Percentiles rank a stretch among this genome's conserved stretches.
These are phyloP conservation scores for Sebastes dallii DNA, from an alignment of 2,797 vertebrate genomes.

Conservation along the genomic window DNA sequence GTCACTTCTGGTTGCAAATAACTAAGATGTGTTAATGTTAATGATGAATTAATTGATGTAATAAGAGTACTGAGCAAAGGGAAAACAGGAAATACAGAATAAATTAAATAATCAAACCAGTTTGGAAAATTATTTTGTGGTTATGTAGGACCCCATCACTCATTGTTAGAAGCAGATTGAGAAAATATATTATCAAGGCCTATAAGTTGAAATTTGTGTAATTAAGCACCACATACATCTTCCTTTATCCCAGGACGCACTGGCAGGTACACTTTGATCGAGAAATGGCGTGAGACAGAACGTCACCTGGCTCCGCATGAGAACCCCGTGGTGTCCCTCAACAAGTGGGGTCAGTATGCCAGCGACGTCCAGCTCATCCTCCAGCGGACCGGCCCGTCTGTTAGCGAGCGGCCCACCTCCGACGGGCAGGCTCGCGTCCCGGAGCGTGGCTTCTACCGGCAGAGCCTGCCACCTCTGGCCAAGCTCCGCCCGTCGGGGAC, in stretches of 20 bases:
- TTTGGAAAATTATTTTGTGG: background rate
- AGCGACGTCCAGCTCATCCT: conserved; percentile 96
- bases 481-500: conserved; percentile 87
- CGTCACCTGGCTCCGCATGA: conserved; percentile 92
- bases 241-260: conserved; percentile 85
- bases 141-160: background rate
- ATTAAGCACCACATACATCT: background rate
- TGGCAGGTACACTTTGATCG: conserved; percentile 94
- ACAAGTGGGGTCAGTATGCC: conserved; percentile 98
- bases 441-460: conserved; percentile 89
- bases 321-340: conserved; percentile 93
- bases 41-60: too few relatives aligned
- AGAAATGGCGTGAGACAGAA: conserved; percentile 96
- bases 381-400: conserved; percentile 90
- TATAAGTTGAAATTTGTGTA: background rate
- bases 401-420: conserved; percentile 90
- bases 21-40: too few relatives aligned
- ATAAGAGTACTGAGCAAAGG: background rate
- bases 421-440: conserved; percentile 86
- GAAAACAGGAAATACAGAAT: background rate
- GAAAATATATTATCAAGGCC: too few relatives aligned
- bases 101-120: background rate
- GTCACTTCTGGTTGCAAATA: too few relatives aligned
- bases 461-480: conserved; percentile 93
- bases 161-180: background rate